These are phyloP conservation scores for Phycodurus eques DNA, from an alignment of 2,113 vertebrate genomes.

Conservation along the genomic window DNA sequence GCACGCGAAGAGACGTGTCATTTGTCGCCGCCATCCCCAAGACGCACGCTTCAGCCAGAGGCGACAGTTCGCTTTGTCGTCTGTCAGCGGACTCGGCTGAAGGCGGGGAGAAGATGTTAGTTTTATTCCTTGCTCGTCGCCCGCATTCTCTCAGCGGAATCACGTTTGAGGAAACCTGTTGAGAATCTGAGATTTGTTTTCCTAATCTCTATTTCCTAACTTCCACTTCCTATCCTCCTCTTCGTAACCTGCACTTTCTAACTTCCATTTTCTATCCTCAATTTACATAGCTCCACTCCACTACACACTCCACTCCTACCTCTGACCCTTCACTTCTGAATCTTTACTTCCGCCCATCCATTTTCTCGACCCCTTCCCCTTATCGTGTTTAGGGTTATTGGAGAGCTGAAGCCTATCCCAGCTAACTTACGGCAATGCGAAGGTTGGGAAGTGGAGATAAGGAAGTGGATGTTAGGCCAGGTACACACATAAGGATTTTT, in stretches of 20 bases:
- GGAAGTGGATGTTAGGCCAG: too few relatives aligned
- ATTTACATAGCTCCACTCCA: too few relatives aligned
- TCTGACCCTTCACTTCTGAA: neutral
- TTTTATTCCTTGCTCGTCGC: conserved; percentile 54
- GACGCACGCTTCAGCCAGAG: conserved; percentile 44
- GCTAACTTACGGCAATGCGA: too few relatives aligned
- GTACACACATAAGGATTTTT: too few relatives aligned
- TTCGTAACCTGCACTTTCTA: neutral
- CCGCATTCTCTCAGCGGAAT: conserved; percentile 30
- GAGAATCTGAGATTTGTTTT: conserved; percentile 1
- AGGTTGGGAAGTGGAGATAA: too few relatives aligned
- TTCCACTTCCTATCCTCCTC: neutral
- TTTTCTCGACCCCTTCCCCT: too few relatives aligned
- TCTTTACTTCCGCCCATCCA: neutral
- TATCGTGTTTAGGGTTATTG: too few relatives aligned
- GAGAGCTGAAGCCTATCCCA: too few relatives aligned
- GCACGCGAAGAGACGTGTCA: conserved; percentile 36
- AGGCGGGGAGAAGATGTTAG: conserved; percentile 42
- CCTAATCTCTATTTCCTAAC: neutral
- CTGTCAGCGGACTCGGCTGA: conserved; percentile 14
- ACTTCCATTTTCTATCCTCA: neutral
- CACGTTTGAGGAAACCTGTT: neutral
- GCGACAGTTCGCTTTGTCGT: conserved; percentile 64
- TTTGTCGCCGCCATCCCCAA: conserved; percentile 59
- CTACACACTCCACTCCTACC: too few relatives aligned